These are phyloP conservation scores for Drosophila prolongata DNA, from an alignment of 2,888 invertebrate species.

Conservation along the genomic window DNA sequence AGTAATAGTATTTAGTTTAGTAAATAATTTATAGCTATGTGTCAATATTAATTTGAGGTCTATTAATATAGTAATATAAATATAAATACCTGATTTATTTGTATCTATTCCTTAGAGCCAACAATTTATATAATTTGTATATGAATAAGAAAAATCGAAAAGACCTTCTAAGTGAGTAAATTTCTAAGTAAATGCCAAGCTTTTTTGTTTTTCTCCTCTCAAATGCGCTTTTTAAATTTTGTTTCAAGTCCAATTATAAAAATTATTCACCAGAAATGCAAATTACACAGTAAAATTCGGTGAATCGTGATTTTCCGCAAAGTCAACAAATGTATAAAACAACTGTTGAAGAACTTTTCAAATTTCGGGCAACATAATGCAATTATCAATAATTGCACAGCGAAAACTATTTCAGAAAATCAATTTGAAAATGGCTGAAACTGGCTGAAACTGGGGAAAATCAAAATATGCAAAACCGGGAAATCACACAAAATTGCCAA, in stretches of 20 bases:
- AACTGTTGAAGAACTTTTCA: not conserved
- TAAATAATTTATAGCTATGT: no score
- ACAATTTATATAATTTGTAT: no score
- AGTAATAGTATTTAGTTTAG: no score
- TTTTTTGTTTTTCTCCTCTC: not conserved
- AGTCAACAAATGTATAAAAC: not conserved
- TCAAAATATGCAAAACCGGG: conserved; percentile 23
- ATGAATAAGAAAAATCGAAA: no score
- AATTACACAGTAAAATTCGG: not conserved
- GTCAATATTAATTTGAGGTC: no score
- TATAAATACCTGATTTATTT: no score
- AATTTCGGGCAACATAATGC: conserved; percentile 15
- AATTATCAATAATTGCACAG: conserved; percentile 19
- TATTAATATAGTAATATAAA: no score
- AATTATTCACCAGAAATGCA: not conserved
- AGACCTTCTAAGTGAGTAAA: no score
- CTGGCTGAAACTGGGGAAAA: conserved; percentile 10
- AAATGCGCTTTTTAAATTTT: not conserved
- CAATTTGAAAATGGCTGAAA: conserved; percentile 12
- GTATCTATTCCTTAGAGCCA: no score
- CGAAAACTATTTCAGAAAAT: conserved; percentile 4
- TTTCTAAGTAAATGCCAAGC: no score
- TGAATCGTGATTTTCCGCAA: not conserved
- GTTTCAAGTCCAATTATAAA: not conserved
- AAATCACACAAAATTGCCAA: conserved; percentile 19